Evolutionary conservation across 2,888 invertebrate genomes (phyloP), one percentile per base, ranked within the genome.

Genomic region (Neuroscelio doddi): DNA sequence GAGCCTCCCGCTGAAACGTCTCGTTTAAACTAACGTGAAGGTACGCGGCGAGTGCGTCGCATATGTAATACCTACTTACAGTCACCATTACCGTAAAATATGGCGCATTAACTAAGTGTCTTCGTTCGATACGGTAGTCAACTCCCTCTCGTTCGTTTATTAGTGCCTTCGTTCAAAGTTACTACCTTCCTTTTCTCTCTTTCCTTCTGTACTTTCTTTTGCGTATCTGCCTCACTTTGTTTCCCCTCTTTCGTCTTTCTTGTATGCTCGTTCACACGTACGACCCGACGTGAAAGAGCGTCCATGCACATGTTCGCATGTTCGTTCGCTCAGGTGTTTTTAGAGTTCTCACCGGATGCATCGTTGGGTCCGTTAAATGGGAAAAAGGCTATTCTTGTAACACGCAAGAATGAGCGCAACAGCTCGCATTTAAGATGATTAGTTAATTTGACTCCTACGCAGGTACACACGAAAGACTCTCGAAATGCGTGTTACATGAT

Each of bases 41-140:
- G 81, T 81, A 81, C 78, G 78, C 79, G 76, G 70, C 70, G 72
- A 75, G 76, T 77, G 80, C 75, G 73, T 76, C 73, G 82, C 80
- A 82, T 83, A 75, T 81, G 75, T 83, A 83, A 83, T 83, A 75
- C 74, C 76, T 79, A 73, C 77, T 81, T 76, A 75, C 72, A 75
- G 73, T 76, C 76, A 71, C 74, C 73, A 78, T 79, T 80, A 79
- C 74, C 59, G 71, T 78, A 77, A 80, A 73, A 77, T 79, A 78
- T 75, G 70, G 68, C 70, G 72, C 79, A 76, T 79, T 77, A 65
- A 63, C 57, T 64, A 64, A 66, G 64, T 66, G 63, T 56, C 52
- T 69, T 56, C 56, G 42, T 56, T 68, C 64, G 34, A 64, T 56
- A 67, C 51, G 49, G 56, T 47, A 61, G 58, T 59, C 58, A 61